These are phyloP conservation scores for Centroberyx gerrardi DNA, from an alignment of 2,797 vertebrate genomes.

Conservation along the genomic window DNA sequence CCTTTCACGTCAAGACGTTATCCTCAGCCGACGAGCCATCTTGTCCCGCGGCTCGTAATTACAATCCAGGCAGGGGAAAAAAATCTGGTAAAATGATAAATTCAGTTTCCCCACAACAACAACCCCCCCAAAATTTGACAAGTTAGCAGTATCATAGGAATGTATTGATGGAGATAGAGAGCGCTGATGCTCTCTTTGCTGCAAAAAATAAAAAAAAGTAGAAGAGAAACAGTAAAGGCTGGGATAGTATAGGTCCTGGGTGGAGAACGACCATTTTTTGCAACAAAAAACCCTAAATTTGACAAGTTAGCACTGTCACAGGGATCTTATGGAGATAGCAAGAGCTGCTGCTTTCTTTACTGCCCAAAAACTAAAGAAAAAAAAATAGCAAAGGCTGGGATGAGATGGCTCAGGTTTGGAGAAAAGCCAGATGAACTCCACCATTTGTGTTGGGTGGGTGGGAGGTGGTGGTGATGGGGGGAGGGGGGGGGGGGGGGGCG, in stretches of 20 bases:
- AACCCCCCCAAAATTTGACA: not conserved
- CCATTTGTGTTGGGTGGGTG: conserved; percentile 18
- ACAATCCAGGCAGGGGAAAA: conserved; percentile 21
- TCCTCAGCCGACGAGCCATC: conserved; percentile 32
- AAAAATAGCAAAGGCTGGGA: not conserved
- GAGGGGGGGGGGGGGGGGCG: conserved; percentile 4
- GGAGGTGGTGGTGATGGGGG: conserved; percentile 3
- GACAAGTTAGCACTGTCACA: too few relatives aligned
- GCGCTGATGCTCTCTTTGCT: not conserved
- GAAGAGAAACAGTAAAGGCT: too few relatives aligned
- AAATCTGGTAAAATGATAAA: conserved; percentile 24
- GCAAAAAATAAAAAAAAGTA: too few relatives aligned
- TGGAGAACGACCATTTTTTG: too few relatives aligned
- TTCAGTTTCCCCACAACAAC: conserved; percentile 16
- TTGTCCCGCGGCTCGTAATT: conserved; percentile 57
- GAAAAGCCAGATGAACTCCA: conserved; percentile 37
- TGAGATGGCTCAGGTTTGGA: conserved; percentile 39
- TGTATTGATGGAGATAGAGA: not conserved
- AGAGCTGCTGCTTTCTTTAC: not conserved
- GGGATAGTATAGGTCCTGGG: too few relatives aligned
- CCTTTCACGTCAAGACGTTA: conserved; percentile 59
- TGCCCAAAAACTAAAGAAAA: not conserved
- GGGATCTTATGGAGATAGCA: not conserved
- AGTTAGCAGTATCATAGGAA: not conserved
- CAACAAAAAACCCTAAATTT: conserved; percentile 2